Evolutionary conservation across 2,797 vertebrate species (phyloP).

Genomic region (Mycteria americana): DNA sequence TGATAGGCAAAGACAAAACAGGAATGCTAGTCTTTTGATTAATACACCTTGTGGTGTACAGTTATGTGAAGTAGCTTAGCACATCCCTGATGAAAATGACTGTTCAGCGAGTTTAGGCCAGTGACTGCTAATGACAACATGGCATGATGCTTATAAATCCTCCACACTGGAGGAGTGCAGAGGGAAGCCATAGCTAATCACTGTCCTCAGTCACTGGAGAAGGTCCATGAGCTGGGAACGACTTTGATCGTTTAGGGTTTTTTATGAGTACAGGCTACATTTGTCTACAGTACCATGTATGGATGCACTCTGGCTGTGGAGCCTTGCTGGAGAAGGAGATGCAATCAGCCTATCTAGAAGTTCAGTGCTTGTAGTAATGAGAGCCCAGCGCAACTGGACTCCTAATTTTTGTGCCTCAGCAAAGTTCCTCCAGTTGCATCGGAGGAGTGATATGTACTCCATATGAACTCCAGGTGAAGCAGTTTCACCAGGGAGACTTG

Average conservation of each 20-base stretch:
- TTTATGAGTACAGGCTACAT: background rate
- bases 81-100: background rate
- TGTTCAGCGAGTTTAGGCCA: background rate
- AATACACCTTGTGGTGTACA: background rate
- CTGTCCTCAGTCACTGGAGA: background rate
- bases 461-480: background rate
- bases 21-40: background rate
- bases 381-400: background rate
- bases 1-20: background rate
- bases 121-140: background rate
- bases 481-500: background rate
- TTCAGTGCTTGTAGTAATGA: background rate
- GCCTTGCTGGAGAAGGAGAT: background rate
- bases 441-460: background rate
- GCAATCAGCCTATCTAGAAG: background rate
- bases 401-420: background rate
- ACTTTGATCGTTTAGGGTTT: rapidly evolving
- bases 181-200: background rate
- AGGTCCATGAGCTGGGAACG: background rate
- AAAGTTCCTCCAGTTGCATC: background rate
- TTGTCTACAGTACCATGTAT: background rate
- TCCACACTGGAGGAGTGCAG: background rate
- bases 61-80: background rate
- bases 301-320: background rate
- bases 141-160: background rate